A percentile compares a stretch with the other conserved stretches of the same genome.
phyloP scores from a whole-genome alignment of 92 coral and sea anemone species.

The Micromussa lordhowensis region DNA sequence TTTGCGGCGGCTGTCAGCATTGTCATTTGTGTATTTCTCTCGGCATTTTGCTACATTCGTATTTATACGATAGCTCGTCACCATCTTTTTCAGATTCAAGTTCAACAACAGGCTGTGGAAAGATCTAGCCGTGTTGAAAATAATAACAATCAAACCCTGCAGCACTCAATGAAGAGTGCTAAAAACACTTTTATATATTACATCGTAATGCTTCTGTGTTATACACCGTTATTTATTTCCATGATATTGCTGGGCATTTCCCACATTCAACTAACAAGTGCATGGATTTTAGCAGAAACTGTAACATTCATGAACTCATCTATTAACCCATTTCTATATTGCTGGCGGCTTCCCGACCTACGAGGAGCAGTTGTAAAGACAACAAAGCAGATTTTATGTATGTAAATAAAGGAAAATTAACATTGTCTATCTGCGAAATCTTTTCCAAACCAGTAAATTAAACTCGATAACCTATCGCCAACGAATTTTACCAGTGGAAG shows the following conservation, averaged over 20 bases:
- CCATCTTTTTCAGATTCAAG: neutral
- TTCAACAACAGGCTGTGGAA: neutral
- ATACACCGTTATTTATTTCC: neutral
- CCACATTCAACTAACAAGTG: neutral
- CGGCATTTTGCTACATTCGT: neutral
- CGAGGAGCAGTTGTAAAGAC: neutral
- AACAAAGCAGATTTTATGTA: too few species aligned
- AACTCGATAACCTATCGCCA: too few species aligned
- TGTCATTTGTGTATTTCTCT: neutral
- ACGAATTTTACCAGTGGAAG: too few species aligned
- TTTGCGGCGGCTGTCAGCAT: neutral
- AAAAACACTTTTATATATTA: slow-evolving; percentile 9
- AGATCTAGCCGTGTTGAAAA: neutral
- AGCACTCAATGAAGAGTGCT: neutral
- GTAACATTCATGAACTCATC: slow-evolving; percentile 3
- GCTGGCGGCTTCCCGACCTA: neutral
- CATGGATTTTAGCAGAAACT: neutral
- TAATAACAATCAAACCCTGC: neutral
- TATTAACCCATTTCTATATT: neutral
- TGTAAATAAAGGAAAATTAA: too few species aligned
- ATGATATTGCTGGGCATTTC: neutral
- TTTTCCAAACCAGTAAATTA: too few species aligned
- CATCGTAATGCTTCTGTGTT: neutral
- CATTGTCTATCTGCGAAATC: too few species aligned
- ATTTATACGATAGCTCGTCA: neutral